phyloP scores from a whole-genome alignment of 2,888 invertebrate species.

The Hybos culiciformis region DNA sequence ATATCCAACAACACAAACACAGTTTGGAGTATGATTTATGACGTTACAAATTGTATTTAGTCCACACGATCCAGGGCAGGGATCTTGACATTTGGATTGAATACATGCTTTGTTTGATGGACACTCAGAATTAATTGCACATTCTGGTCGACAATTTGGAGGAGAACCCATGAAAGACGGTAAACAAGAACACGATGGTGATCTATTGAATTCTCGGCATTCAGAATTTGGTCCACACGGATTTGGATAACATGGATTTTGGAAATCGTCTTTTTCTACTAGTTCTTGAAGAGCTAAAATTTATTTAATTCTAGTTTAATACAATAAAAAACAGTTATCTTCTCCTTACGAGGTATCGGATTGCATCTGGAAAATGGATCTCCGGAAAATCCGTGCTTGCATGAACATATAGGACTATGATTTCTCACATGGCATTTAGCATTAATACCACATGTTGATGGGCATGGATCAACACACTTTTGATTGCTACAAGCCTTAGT shows the following conservation, averaged over 20 bases:
- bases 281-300: constrained; percentile 24
- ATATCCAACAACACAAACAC: constrained; percentile 46
- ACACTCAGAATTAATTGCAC: constrained; percentile 61
- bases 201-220: constrained; percentile 45
- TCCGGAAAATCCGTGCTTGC: constrained; percentile 50
- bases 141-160: constrained; percentile 56
- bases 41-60: constrained; percentile 46
- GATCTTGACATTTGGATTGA: constrained; percentile 60
- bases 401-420: constrained; percentile 56
- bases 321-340: neutral
- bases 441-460: constrained; percentile 51
- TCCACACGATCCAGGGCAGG: constrained; percentile 68
- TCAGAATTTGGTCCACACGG: constrained; percentile 57
- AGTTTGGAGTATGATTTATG: constrained; percentile 56
- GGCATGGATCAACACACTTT: constrained; percentile 57
- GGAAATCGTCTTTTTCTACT: constrained; percentile 26
- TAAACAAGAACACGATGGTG: constrained; percentile 51
- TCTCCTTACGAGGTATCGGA: constrained; percentile 35
- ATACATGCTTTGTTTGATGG: constrained; percentile 61
- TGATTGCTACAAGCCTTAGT: constrained; percentile 52
- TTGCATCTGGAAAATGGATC: constrained; percentile 52
- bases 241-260: constrained; percentile 48
- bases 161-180: constrained; percentile 55
- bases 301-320: neutral
- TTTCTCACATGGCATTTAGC: constrained; percentile 54